phyloP scores from a whole-genome alignment of 2,113 vertebrate species.

The Rhipidura dahli region DNA sequence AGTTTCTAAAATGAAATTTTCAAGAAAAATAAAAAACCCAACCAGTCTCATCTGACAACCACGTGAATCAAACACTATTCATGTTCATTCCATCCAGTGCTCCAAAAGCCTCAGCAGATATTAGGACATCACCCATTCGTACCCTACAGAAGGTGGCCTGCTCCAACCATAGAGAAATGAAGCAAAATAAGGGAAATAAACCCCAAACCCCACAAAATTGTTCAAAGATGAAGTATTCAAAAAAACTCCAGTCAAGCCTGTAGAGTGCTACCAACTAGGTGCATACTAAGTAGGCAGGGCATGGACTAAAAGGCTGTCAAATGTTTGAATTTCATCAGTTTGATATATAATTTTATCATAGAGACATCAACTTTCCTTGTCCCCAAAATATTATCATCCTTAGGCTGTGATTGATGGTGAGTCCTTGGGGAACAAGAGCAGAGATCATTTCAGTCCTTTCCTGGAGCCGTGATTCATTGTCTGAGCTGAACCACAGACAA shows the following conservation, averaged over 20 bases:
- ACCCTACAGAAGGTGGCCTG: not conserved
- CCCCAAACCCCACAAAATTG: not conserved
- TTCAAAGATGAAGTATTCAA: not conserved
- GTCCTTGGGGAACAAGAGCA: not conserved
- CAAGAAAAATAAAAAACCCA: not conserved
- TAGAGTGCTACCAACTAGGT: not conserved
- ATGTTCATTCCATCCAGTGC: not conserved
- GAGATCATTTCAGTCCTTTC: not conserved
- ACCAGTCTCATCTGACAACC: not conserved
- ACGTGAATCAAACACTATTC: accelerated
- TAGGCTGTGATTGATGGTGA: not conserved
- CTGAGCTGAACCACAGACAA: not conserved
- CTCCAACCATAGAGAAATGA: accelerated
- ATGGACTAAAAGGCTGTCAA: not conserved
- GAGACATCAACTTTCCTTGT: not conserved
- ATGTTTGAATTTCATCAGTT: not conserved
- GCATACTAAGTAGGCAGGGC: not conserved
- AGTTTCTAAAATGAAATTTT: not conserved
- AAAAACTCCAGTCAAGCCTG: not conserved
- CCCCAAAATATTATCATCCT: not conserved
- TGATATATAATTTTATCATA: not conserved
- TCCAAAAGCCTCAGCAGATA: not conserved
- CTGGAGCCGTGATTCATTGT: not conserved
- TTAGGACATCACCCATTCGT: not conserved
- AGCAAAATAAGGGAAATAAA: not conserved